These are phyloP conservation scores for Macquaria ambigua DNA, from an alignment of 2,113 vertebrate species.

Conservation along the genomic window DNA sequence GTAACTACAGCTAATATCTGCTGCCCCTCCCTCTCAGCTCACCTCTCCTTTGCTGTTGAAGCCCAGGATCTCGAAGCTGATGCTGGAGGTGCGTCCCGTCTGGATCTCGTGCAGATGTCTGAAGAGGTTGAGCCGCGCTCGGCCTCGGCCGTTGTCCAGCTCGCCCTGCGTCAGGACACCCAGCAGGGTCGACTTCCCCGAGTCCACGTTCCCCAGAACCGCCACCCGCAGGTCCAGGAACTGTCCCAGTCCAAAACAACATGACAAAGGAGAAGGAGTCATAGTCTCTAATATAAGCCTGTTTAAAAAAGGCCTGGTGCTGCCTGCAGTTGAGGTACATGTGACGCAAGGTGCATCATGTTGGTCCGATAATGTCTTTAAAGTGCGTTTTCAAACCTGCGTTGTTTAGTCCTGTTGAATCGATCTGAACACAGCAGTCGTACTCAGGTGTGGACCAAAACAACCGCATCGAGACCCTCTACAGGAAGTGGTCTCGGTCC, in stretches of 20 bases:
- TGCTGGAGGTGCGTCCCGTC: conserved; percentile 95
- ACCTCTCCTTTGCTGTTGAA: conserved; percentile 99
- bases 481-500: background rate
- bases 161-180: conserved; percentile 97
- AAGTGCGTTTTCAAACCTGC: no score
- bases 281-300: background rate
- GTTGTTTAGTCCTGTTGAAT: no score
- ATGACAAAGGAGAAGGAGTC: background rate
- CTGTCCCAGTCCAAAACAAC: conserved; percentile 69
- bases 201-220: conserved; percentile 96
- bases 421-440: no score
- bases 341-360: background rate
- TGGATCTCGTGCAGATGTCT: conserved; percentile 98
- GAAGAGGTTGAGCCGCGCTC: conserved; percentile 97
- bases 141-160: conserved; percentile 94
- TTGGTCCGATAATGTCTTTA: no score
- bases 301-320: background rate
- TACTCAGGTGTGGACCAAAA: no score
- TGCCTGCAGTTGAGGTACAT: background rate
- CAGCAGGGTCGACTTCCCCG: conserved; percentile 94
- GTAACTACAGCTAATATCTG: background rate
- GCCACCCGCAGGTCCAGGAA: conserved; percentile 98
- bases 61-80: conserved; percentile 98
- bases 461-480: background rate
- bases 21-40: conserved; percentile 3